Percentiles rank a stretch among this genome's conserved stretches.
phyloP scores from a whole-genome alignment of 2,113 vertebrate species.

The Eudyptes chrysolophus region DNA sequence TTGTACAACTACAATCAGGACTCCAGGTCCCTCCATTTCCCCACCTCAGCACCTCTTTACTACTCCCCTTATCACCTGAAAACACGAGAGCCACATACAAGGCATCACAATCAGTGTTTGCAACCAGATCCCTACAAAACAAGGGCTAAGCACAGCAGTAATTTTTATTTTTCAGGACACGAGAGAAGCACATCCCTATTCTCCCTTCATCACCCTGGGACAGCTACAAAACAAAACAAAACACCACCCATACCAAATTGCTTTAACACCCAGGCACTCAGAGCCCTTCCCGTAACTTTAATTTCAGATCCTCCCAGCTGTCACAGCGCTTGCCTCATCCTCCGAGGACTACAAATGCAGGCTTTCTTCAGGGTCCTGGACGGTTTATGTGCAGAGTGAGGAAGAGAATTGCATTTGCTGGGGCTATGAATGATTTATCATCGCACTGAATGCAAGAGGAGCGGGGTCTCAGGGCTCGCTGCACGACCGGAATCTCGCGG shows the following conservation, averaged over 20 bases:
- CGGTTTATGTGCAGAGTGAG: slow-evolving; percentile 20
- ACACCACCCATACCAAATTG: neutral
- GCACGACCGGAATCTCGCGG: slow-evolving; percentile 31
- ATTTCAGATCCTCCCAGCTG: slow-evolving; percentile 39
- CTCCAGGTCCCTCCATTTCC: neutral
- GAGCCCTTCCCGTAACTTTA: neutral
- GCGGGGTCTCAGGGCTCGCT: slow-evolving; percentile 38
- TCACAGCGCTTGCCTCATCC: slow-evolving; percentile 9
- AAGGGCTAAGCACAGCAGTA: neutral
- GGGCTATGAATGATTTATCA: slow-evolving; percentile 69
- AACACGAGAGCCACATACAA: neutral
- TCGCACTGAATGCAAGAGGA: slow-evolving; percentile 20
- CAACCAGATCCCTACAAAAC: neutral
- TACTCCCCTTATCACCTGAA: neutral
- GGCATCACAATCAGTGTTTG: neutral
- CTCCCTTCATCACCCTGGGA: neutral
- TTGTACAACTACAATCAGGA: fast-evolving
- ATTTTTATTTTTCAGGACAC: neutral
- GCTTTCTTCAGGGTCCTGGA: slow-evolving; percentile 20
- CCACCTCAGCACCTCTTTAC: neutral
- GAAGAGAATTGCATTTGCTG: slow-evolving; percentile 33
- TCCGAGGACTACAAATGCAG: slow-evolving; percentile 35
- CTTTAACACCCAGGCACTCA: neutral
- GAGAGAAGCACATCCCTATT: neutral
- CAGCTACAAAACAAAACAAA: neutral